A percentile compares a stretch with the other conserved stretches of the same genome.
Conservation (phyloP, 2,888 invertebrate genomes). For the Clunio marinus region DNA sequence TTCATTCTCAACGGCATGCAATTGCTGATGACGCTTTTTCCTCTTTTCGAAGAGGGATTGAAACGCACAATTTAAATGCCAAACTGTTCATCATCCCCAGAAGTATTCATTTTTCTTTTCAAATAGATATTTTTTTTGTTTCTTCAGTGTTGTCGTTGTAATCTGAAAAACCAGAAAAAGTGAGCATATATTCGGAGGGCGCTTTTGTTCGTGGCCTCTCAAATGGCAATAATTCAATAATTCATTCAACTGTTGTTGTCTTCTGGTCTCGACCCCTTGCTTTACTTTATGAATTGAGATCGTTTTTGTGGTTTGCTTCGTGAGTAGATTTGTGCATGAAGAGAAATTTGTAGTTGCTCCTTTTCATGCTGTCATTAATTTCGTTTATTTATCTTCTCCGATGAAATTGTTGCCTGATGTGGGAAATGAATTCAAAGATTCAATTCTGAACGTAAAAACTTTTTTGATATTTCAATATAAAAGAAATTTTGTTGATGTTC, state of each 20-base stretch:
- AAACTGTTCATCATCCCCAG: not conserved
- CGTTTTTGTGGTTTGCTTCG: conserved; percentile 28
- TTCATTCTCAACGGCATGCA: conserved; percentile 33
- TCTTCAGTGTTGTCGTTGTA: too few relatives aligned
- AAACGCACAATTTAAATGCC: conserved; percentile 39
- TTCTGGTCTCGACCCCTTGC: conserved; percentile 28
- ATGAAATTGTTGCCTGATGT: not conserved
- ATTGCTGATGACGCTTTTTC: conserved; percentile 19
- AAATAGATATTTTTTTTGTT: not conserved
- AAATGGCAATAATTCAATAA: conserved; percentile 39
- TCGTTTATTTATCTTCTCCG: too few relatives aligned
- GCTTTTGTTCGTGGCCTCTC: conserved; percentile 33
- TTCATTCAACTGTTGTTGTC: conserved; percentile 18
- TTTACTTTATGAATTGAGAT: conserved; percentile 29
- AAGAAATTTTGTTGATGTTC: not conserved
- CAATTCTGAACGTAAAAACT: not conserved
- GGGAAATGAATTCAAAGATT: not conserved
- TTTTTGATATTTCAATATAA: not conserved
- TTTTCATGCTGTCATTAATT: not conserved
- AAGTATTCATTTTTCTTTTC: not conserved
- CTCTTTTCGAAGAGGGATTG: not conserved
- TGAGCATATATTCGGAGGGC: conserved; percentile 26
- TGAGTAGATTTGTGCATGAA: not conserved
- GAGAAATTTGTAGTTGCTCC: conserved; percentile 5
- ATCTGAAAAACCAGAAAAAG: conserved; percentile 13